phyloP scores from a whole-genome alignment of 2,888 invertebrate species.

The Ophion costatus region DNA sequence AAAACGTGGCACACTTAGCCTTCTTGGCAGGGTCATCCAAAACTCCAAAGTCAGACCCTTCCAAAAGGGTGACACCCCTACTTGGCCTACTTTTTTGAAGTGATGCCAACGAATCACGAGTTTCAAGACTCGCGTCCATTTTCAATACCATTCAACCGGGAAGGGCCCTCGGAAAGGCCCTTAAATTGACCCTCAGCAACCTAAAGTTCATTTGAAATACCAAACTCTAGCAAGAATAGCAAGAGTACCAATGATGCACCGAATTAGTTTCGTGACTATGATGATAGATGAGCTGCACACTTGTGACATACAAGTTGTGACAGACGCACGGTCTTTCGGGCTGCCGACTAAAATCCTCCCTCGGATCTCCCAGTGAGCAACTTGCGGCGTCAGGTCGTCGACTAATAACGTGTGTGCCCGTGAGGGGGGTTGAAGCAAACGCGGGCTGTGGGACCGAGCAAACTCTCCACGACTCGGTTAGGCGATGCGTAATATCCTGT shows the following conservation, averaged over 20 bases:
- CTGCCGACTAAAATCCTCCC: background rate
- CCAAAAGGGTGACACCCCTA: too few species aligned
- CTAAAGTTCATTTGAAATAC: background rate
- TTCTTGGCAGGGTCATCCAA: background rate
- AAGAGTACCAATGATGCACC: background rate
- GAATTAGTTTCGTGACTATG: slow-evolving; percentile 7
- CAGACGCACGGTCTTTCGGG: slow-evolving; percentile 3
- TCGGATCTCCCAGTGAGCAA: background rate
- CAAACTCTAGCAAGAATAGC: background rate
- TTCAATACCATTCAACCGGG: too few species aligned
- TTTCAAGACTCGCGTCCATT: too few species aligned
- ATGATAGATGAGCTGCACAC: slow-evolving; percentile 18
- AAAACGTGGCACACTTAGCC: background rate
- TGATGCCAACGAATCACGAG: too few species aligned
- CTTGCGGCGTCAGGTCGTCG: slow-evolving; percentile 53
- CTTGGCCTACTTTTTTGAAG: too few species aligned
- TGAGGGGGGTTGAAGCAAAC: slow-evolving; percentile 39
- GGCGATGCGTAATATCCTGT: slow-evolving; percentile 60
- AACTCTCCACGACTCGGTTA: slow-evolving; percentile 29
- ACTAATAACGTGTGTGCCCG: slow-evolving; percentile 52
- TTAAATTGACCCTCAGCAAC: too few species aligned
- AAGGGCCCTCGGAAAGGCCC: too few species aligned
- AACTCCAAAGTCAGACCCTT: background rate
- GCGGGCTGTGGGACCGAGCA: slow-evolving; percentile 21
- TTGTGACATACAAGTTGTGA: slow-evolving; percentile 2